Base-by-base conservation (phyloP, 2,888 invertebrate genomes). In the Leucophenga maculata region DNA sequence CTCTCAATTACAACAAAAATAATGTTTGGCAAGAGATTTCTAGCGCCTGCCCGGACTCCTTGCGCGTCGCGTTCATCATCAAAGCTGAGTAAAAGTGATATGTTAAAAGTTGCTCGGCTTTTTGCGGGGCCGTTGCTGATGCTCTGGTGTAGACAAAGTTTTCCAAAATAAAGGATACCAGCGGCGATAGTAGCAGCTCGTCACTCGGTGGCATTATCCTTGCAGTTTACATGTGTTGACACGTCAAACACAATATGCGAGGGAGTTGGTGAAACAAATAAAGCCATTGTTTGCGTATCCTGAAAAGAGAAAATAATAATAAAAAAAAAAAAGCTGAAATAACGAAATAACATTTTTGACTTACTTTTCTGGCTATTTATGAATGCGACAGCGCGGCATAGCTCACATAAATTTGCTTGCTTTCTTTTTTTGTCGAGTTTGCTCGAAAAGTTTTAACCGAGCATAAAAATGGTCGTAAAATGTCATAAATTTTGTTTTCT, bases 381-480 rank as follows among this genome's bases (percentile, higher is more conserved):
- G 69, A 67, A 44, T 69, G 55, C 70, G 31, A 39, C 31, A 75
- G 71, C 74, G 77, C 74, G 73, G 77, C 73, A 69, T 73, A 78
- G 77, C 79, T 16, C 18, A 60, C 79, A 78, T 75, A 80, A 78
- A 78, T 80, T 77, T 60, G 74, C 39, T 39, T 22, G 55, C 9
- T 65, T 67, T 55, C 71, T 77, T 78, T 72, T 74, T 76, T 70
- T 68, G 78, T 62, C 70, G 70, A 68, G 74, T 70, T 73, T 72
- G 62, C 54, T 31, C 6, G 74, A 74, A 78, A 80, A 83, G 77
- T 83, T 83, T 85, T 78, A 74, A 76, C 78, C 83, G 82, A 85
- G 82, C 83, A 83, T 81, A 79, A 77, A 69, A 77, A 79, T 72
- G 72, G 78, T 79, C 78, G 79, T 79, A 79, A 79, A 79, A 81